Conservation (phyloP, 2,888 invertebrate genomes). For the Apoda limacodes region DNA sequence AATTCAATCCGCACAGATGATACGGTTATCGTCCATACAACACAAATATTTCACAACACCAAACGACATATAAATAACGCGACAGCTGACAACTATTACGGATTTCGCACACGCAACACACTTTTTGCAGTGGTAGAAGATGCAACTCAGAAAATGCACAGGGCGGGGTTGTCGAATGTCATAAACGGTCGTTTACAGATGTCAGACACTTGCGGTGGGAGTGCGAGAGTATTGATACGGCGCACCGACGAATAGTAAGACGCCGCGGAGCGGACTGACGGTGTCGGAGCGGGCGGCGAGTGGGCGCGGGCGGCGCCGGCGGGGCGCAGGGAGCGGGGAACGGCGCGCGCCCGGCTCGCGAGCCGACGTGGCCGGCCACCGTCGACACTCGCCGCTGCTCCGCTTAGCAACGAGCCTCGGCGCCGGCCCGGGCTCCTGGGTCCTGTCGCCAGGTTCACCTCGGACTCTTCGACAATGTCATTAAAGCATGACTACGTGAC, state of each 20-base stretch:
- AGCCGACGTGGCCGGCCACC: constrained; percentile 40
- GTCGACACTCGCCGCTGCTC: constrained; percentile 27
- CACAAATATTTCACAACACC: constrained; percentile 68
- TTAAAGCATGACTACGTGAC: too few relatives aligned
- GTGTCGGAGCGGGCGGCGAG: constrained; percentile 18
- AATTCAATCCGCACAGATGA: constrained; percentile 61
- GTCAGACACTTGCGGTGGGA: constrained; percentile 52
- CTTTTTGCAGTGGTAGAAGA: constrained; percentile 56
- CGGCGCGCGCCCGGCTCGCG: constrained; percentile 22
- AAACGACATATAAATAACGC: constrained; percentile 67
- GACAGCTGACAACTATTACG: constrained; percentile 44
- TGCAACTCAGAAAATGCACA: constrained; percentile 61
- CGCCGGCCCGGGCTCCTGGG: not conserved
- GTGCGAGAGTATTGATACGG: constrained; percentile 21
- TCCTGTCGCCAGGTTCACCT: not conserved
- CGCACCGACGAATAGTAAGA: constrained; percentile 41
- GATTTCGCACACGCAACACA: constrained; percentile 41
- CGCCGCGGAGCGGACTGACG: constrained; percentile 53
- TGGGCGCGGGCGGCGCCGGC: constrained; percentile 21
- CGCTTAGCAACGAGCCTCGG: constrained; percentile 20
- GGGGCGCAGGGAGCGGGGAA: constrained; percentile 23
- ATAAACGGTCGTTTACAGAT: constrained; percentile 61
- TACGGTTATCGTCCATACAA: constrained; percentile 66
- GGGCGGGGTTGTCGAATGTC: constrained; percentile 68
- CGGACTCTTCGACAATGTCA: too few relatives aligned